A percentile compares a stretch with the other conserved stretches of the same genome.
phyloP scores from a whole-genome alignment of 2,797 vertebrate species.

The Crax fasciolata region DNA sequence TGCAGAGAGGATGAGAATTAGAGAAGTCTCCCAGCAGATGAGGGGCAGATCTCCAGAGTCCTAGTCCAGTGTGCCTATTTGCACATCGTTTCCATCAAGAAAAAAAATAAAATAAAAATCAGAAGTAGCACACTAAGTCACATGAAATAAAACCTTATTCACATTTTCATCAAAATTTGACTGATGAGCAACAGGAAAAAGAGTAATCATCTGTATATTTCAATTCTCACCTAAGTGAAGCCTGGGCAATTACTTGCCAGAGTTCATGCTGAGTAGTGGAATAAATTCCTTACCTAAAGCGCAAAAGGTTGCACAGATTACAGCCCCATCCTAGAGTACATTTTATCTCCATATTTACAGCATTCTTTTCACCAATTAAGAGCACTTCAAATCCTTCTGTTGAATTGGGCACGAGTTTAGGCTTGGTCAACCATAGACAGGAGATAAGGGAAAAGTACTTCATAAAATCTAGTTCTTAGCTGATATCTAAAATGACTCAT shows the following conservation, averaged over 20 bases:
- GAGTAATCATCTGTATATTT: neutral
- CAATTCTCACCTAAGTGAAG: neutral
- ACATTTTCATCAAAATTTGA: neutral
- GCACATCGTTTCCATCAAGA: neutral
- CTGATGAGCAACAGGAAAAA: neutral
- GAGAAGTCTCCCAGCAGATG: neutral
- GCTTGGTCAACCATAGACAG: neutral
- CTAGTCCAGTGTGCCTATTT: neutral
- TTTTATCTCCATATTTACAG: neutral
- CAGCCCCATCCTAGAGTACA: neutral
- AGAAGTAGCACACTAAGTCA: neutral
- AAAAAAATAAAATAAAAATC: neutral
- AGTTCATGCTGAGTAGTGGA: neutral
- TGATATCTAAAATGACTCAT: neutral
- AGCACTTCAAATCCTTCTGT: neutral
- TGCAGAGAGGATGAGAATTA: slow-evolving; percentile 40
- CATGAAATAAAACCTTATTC: neutral
- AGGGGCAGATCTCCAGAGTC: neutral
- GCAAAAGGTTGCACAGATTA: neutral
- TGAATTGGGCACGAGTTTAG: neutral
- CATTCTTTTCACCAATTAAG: fast-evolving
- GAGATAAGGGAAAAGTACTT: neutral
- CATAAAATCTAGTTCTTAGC: neutral
- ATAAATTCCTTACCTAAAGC: neutral
- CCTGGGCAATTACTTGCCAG: neutral